Base-by-base conservation (phyloP, 2,113 vertebrate species). In the Oostethus manadensis region DNA sequence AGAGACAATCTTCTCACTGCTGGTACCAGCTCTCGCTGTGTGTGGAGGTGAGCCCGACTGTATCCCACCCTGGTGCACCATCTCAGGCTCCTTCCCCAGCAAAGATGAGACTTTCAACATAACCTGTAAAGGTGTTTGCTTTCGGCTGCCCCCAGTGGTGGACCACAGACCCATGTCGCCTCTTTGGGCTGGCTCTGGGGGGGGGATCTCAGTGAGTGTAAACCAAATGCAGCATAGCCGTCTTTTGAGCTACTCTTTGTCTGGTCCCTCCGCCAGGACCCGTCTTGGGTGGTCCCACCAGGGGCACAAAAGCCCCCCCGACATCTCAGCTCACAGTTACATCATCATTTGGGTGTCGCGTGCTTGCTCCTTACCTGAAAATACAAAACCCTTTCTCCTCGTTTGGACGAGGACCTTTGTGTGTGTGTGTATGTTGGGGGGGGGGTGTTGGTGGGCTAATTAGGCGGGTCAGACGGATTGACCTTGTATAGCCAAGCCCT, bases 331-430 rank as follows among this genome's bases (percentile, higher is more conserved):
- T 33, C 29, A 5, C 29, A 90, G 89, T 90, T 80, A 85, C 87
- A 87, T 93, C 92, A 92, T 93, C 92, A 92, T 94, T 94, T 93
- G 82, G 84, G 75, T 86, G 88, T 83, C 82, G 91, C 90, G 82
- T 86, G 88, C 91, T 93, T 93, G 92, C 92, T 94, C 93, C 92
- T 97, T 93, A 93, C 85, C 80, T 70, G 90, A 87, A 89, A 88
- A 88, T 78, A 87, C 88, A 86, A 84, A 85, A 85, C 89, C 92
- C 93, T 94, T 94, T 92, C 92, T 92, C 92, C 94, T 95, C 94
- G 96, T 94, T 95, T 93, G 89, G 76, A 51, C n/a, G n/a, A n/a
- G n/a, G n/a, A n/a, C n/a, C n/a, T 20, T 35, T 61, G 56, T 51
- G 45, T 65, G 56, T 45, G 23, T 58, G 56, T 23, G 23, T 45